Evolutionary conservation across 2,888 invertebrate species (phyloP).

Genomic region (Apoderus coryli): DNA sequence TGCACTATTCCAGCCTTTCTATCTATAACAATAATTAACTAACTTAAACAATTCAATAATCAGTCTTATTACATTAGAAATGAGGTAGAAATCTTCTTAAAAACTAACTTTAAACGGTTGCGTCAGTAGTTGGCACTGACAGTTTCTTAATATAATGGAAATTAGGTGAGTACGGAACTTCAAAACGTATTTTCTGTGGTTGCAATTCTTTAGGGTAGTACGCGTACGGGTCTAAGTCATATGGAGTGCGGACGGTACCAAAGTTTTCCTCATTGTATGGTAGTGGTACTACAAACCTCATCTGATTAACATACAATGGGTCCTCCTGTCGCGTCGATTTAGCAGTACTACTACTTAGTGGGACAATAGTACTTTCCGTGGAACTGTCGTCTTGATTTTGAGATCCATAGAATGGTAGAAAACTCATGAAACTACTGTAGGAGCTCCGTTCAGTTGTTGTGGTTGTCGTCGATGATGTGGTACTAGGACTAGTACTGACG

Average conservation of each 20-base stretch:
- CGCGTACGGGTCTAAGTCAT: slow-evolving; percentile 26
- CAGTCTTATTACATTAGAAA: too few relatives aligned
- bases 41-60: too few relatives aligned
- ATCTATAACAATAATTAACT: too few relatives aligned
- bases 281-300: slow-evolving; percentile 30
- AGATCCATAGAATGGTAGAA: slow-evolving; percentile 14
- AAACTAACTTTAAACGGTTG: too few relatives aligned
- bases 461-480: neutral
- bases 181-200: slow-evolving; percentile 18
- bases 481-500: neutral
- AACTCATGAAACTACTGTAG: slow-evolving; percentile 7
- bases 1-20: too few relatives aligned
- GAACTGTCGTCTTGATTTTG: too few relatives aligned
- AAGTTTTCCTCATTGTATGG: slow-evolving; percentile 20
- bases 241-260: slow-evolving; percentile 20
- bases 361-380: too few relatives aligned
- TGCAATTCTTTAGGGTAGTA: slow-evolving; percentile 27
- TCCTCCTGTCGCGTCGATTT: too few relatives aligned
- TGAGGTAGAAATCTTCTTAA: too few relatives aligned
- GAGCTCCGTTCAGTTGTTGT: neutral
- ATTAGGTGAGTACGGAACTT: slow-evolving; percentile 27
- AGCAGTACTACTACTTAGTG: slow-evolving; percentile 12
- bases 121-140: slow-evolving; percentile 25
- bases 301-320: slow-evolving; percentile 22
- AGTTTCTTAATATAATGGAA: slow-evolving; percentile 28